phyloP scores from a whole-genome alignment of 2,113 vertebrate genomes.

The Tetrax tetrax region DNA sequence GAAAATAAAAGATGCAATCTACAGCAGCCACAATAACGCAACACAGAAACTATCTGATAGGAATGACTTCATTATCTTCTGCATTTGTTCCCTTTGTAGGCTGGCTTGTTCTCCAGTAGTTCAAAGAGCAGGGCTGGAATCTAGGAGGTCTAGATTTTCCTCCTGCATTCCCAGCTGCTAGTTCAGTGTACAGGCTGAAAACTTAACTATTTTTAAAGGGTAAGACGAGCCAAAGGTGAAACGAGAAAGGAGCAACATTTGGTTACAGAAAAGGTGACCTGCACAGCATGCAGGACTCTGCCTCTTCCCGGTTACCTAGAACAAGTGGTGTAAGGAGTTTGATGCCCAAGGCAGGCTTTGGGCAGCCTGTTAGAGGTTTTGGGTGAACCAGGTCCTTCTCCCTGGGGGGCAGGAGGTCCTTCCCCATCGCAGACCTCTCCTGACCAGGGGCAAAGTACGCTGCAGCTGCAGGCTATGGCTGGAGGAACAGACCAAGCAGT shows the following conservation, averaged over 20 bases:
- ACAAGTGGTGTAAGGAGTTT: background rate
- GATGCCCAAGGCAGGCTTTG: background rate
- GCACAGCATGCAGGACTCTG: rapidly evolving
- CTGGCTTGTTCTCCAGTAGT: background rate
- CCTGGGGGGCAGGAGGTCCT: background rate
- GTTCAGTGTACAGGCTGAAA: background rate
- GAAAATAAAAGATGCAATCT: background rate
- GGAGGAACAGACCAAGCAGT: background rate
- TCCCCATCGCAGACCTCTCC: background rate
- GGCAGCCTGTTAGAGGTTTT: background rate
- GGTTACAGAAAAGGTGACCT: background rate
- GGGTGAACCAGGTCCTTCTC: background rate
- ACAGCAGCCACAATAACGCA: background rate
- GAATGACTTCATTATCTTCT: background rate
- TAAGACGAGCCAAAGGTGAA: background rate
- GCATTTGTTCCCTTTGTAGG: background rate
- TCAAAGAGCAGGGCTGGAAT: background rate
- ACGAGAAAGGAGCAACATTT: background rate
- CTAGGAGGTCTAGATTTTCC: background rate
- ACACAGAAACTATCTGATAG: too few relatives aligned
- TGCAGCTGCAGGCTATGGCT: background rate
- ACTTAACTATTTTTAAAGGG: background rate
- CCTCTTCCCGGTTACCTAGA: background rate
- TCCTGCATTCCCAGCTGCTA: background rate
- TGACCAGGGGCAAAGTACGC: background rate